Evolutionary conservation across 2,113 vertebrate genomes (phyloP).

Genomic region (Guaruba guarouba): DNA sequence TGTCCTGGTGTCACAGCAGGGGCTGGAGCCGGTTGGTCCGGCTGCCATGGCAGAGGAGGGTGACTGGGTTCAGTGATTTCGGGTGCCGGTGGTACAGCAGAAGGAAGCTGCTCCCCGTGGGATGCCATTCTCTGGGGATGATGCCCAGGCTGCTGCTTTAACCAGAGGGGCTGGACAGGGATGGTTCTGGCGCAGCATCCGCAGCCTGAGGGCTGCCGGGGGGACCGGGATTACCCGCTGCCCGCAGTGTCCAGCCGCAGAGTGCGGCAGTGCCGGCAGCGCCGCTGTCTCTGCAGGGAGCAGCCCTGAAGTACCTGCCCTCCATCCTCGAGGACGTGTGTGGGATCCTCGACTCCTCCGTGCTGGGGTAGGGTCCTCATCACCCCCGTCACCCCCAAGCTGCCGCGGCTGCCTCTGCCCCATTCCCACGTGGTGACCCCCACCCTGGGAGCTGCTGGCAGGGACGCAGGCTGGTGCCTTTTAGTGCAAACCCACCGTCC

Average conservation of each 20-base stretch:
- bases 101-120: not conserved
- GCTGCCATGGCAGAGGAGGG: not conserved
- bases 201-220: not conserved
- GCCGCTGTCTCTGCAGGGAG: not conserved
- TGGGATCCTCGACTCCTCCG: conserved; percentile 28
- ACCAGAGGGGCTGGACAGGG: fast-evolving
- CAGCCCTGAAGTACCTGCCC: conserved; percentile 61
- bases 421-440: not conserved
- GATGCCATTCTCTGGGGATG: not conserved
- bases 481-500: not conserved
- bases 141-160: not conserved
- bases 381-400: fast-evolving
- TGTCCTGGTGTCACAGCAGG: not conserved
- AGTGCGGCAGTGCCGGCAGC: not conserved
- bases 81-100: too few relatives aligned
- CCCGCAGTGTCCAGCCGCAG: fast-evolving
- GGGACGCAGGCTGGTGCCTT: not conserved
- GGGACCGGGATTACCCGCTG: not conserved
- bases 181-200: not conserved
- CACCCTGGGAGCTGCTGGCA: not conserved
- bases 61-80: not conserved
- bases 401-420: not conserved
- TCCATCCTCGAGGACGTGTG: conserved; percentile 36
- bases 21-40: not conserved
- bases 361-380: conserved; percentile 12